Evolutionary conservation across 2,888 invertebrate species (phyloP), one percentile per base, ranked within the genome.

Genomic region (Hirudinaria manillensis): DNA sequence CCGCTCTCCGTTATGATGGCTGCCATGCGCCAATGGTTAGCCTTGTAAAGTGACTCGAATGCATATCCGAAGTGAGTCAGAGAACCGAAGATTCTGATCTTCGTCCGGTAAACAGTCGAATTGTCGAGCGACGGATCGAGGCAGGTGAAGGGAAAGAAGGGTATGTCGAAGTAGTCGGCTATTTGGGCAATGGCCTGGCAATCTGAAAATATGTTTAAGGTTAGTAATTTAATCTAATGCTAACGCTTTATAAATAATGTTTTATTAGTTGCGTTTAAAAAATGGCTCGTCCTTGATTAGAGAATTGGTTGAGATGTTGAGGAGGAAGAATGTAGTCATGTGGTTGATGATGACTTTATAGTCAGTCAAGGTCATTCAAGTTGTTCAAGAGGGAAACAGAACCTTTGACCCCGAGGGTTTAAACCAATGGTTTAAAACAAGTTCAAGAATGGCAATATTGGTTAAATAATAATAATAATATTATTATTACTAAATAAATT

Each of bases 121-220:
- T 68, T 68, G 68, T 68, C 68, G 3, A 68, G 68, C n/a, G 68
- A 34, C 2, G 68, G 68, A 36, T 68, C 68, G 32, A 68, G n/a
- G 27, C 68, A 68, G 29, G 32, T 68, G 7, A 68, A 36, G 1
- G 68, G 68, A 34, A 68, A 68, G 27, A 29, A 68, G 29, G 36
- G 32, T 34, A 68, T 68, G 68, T 68, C 36, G 13, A 32, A 68
- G 27, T 68, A 68, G 16, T 32, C 36, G 6, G 68, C 68, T 36
- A 68, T 32, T 68, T 68, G 68, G 4, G 68, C 68, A 10, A 36
- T 68, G n/a, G 68, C n/a, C 6, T 34, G n/a, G 36, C 68, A 68
- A 68, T 68, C 68, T 68, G 68, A 45, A 45, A 16, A 45, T 10
- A 45, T 16, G 45, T n/a, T n/a, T n/a, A n/a, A n/a, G n/a, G n/a